phyloP scores from a whole-genome alignment of 2,888 invertebrate genomes.

The Neuroscelio doddi region DNA sequence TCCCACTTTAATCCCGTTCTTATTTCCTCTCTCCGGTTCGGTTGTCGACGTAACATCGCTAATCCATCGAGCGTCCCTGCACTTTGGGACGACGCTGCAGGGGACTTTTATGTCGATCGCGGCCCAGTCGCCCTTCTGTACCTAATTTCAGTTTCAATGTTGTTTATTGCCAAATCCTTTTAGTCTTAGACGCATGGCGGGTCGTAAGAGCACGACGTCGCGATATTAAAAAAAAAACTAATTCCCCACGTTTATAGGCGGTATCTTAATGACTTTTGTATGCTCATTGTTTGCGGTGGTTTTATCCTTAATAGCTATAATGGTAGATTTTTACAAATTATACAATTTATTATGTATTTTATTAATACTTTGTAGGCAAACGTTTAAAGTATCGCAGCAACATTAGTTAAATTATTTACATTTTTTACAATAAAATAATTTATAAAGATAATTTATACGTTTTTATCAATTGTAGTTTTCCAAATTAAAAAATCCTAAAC shows the following conservation, averaged over 20 bases:
- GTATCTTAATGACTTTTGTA: constrained; percentile 39
- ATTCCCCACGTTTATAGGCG: constrained; percentile 51
- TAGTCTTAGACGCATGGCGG: constrained; percentile 56
- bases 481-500: too few species aligned
- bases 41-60: constrained; percentile 50
- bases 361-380: too few species aligned
- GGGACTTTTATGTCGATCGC: constrained; percentile 60
- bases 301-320: constrained; percentile 38
- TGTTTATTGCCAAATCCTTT: constrained; percentile 71
- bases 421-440: too few species aligned
- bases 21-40: constrained; percentile 43
- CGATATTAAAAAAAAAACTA: constrained; percentile 59
- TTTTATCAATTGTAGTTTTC: too few species aligned
- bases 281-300: constrained; percentile 35
- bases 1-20: constrained; percentile 39
- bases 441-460: too few species aligned
- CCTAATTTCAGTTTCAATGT: constrained; percentile 65
- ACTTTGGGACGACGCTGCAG: constrained; percentile 35
- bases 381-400: too few species aligned
- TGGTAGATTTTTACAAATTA: constrained; percentile 32
- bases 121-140: constrained; percentile 50
- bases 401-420: too few species aligned
- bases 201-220: constrained; percentile 42
- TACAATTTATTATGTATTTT: too few species aligned
- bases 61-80: constrained; percentile 59